Evolutionary conservation across 1,140 invertebrate species (phyloP).

Genomic region (Anadara kagoshimensis): DNA sequence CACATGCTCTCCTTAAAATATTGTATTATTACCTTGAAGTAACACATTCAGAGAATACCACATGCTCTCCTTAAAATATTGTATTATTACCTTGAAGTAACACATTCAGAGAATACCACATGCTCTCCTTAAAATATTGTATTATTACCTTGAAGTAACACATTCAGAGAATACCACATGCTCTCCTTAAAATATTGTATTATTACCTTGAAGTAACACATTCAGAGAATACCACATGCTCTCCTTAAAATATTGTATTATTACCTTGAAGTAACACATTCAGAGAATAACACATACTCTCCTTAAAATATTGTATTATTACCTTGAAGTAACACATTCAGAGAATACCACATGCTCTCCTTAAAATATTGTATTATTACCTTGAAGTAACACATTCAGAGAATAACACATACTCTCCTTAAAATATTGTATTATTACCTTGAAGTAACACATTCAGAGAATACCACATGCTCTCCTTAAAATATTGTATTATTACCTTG

Average conservation of each 20-base stretch:
- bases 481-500: no score
- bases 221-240: conserved; percentile 96
- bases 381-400: no score
- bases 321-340: no score
- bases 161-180: not conserved
- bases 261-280: no score
- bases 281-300: no score
- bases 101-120: no score
- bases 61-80: conserved; percentile 79
- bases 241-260: conserved; percentile 71
- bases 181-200: not conserved
- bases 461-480: no score
- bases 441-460: no score
- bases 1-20: not conserved
- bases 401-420: no score
- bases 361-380: no score
- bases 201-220: conserved; percentile 82
- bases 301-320: no score
- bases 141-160: not conserved
- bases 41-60: conserved; percentile 96
- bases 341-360: not conserved
- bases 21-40: conserved; percentile 75
- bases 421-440: conserved; percentile 29
- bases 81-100: conserved; percentile 34
- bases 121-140: conserved; percentile 55